Base-by-base conservation (phyloP, 2,797 vertebrate genomes). In the Sebastes elongatus region DNA sequence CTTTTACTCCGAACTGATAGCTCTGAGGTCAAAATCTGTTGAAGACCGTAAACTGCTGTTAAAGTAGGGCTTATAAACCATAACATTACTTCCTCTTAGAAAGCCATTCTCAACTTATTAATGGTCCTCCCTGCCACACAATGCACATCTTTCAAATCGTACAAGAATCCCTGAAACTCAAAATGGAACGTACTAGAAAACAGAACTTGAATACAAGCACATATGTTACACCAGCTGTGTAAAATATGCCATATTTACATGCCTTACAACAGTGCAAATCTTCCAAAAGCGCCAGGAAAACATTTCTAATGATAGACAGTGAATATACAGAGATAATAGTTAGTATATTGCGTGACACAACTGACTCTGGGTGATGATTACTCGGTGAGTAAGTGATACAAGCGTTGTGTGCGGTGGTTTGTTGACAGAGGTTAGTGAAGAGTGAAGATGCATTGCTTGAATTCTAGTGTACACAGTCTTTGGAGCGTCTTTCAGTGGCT, bases 161-260 rank as follows among this genome's bases (percentile, higher is more conserved):
- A 85, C 76, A 74, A 84, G 86, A 93, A 94, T 96, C 94, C 94
- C 94, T 96, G 94, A 96, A 96, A 93, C 82, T 78, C 56, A 92
- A 91, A 89, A 89, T 80, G 75, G 76, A 92, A 92, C 79, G 30
- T 76, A 86, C 75, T 57, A 88, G 80, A 92, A 82, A 89, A 92
- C 72, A 60, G 4, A 84, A 87, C 80, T 92, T 70, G 70, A 89
- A 85, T 78, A 72, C 63, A 84, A 91, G 84, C 83, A 76, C 79
- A 74, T 62, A 86, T 66, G 30, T 83, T 79, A 83, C 85, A 81
- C 79, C 22, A 1, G 69, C 53, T 32, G 83, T 86, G 87, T 93
- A 85, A 88, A 85, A 88, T 88, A 81, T 83, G 89, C 86, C 74
- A 10, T 92, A 94, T 95, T 89, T 95, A 95, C 94, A 95, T 64